Percentiles rank a stretch among this genome's conserved stretches.
These are phyloP conservation scores for Thermophis baileyi DNA, from an alignment of 2,113 vertebrate genomes.

Conservation along the genomic window DNA sequence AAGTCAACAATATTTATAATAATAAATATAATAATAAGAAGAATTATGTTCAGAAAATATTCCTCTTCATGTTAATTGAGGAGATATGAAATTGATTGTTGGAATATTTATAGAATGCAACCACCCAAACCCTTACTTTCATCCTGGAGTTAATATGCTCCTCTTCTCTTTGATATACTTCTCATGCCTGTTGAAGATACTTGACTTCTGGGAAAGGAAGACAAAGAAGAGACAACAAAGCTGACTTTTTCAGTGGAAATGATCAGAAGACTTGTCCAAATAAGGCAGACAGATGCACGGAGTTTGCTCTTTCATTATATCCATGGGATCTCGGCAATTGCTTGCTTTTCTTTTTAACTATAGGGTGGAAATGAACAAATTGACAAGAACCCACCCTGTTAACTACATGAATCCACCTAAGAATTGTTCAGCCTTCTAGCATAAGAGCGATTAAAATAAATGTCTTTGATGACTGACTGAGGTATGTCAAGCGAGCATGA, in stretches of 20 bases:
- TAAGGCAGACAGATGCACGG: neutral
- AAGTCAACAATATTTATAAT: neutral
- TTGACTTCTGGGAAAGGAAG: conserved; percentile 10
- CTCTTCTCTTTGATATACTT: neutral
- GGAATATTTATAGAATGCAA: neutral
- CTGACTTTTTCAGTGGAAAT: neutral
- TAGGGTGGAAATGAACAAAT: neutral
- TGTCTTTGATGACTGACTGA: neutral
- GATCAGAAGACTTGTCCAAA: neutral
- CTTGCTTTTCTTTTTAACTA: neutral
- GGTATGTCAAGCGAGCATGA: neutral
- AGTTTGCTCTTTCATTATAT: neutral
- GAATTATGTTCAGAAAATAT: neutral
- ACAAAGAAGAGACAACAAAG: neutral
- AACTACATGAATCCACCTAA: conserved; percentile 9
- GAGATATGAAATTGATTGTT: neutral
- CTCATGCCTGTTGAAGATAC: neutral
- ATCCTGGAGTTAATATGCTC: neutral
- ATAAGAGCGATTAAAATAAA: neutral
- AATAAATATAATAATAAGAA: neutral
- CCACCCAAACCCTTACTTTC: neutral
- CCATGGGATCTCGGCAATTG: neutral
- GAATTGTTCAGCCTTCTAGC: neutral
- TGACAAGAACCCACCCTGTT: neutral
- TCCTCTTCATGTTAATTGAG: neutral